Conservation (phyloP, 2,888 invertebrate species). For the Cetonia aurata region DNA sequence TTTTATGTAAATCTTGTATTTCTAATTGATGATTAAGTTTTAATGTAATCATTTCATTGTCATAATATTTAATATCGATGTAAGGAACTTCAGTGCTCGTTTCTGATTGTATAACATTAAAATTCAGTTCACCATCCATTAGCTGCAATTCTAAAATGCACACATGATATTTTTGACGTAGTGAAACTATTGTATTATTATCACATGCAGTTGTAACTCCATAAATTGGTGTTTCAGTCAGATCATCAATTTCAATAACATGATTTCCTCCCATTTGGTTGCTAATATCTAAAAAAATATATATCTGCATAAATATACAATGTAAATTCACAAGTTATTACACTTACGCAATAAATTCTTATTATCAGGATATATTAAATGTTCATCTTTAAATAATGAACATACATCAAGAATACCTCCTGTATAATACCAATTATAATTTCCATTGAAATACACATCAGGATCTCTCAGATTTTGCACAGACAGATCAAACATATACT, state of each 20-base stretch:
- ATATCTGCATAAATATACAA: not conserved
- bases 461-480: constrained; percentile 41
- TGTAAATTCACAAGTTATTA: not conserved
- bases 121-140: constrained; percentile 5
- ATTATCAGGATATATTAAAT: constrained; percentile 21
- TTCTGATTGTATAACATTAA: constrained; percentile 6
- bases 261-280: not conserved
- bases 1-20: constrained; percentile 26
- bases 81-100: constrained; percentile 16
- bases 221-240: constrained; percentile 27
- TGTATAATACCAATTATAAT: constrained; percentile 48
- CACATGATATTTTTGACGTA: constrained; percentile 41
- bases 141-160: constrained; percentile 23
- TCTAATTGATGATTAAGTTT: constrained; percentile 29
- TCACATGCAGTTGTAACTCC: constrained; percentile 6
- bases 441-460: constrained; percentile 42
- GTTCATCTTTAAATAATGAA: constrained; percentile 15
- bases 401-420: constrained; percentile 42
- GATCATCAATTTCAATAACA: not conserved
- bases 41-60: constrained; percentile 28
- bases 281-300: constrained; percentile 15
- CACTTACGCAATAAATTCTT: constrained; percentile 32
- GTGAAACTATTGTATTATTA: constrained; percentile 9
- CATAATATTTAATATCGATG: constrained; percentile 38
- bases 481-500: constrained; percentile 45